phyloP scores from a whole-genome alignment of 2,888 invertebrate species.

The Bimastos eiseni region DNA sequence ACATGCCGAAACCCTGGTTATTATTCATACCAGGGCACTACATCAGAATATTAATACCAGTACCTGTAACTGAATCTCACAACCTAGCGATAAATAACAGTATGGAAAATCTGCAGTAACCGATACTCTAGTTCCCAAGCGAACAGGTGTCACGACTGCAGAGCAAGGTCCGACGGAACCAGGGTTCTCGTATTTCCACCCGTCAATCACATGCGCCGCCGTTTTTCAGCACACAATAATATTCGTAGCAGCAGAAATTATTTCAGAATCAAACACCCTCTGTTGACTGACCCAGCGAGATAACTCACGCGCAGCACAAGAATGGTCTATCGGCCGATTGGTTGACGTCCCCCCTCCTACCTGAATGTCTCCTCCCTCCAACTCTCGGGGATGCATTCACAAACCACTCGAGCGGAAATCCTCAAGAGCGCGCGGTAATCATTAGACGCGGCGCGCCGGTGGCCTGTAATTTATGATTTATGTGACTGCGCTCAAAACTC shows the following conservation, averaged over 20 bases:
- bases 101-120: not conserved
- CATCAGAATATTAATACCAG: not conserved
- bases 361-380: not conserved
- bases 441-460: not conserved
- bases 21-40: constrained; percentile 3
- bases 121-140: not conserved
- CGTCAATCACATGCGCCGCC: not conserved
- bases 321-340: not conserved
- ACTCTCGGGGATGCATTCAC: constrained; percentile 6
- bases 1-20: not conserved
- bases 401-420: not conserved
- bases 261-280: not conserved
- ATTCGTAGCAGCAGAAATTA: not conserved
- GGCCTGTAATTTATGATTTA: constrained; percentile 13
- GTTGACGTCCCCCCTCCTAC: not conserved
- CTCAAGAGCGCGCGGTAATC: not conserved
- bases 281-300: not conserved
- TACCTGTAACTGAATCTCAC: not conserved
- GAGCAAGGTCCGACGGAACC: not conserved
- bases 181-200: not conserved
- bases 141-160: not conserved
- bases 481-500: not conserved
- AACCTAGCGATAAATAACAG: not conserved
- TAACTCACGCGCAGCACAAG: not conserved
- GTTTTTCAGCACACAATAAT: not conserved